Conservation (phyloP, 2,113 vertebrate genomes). For the mouse (Mus musculus) region DNA sequence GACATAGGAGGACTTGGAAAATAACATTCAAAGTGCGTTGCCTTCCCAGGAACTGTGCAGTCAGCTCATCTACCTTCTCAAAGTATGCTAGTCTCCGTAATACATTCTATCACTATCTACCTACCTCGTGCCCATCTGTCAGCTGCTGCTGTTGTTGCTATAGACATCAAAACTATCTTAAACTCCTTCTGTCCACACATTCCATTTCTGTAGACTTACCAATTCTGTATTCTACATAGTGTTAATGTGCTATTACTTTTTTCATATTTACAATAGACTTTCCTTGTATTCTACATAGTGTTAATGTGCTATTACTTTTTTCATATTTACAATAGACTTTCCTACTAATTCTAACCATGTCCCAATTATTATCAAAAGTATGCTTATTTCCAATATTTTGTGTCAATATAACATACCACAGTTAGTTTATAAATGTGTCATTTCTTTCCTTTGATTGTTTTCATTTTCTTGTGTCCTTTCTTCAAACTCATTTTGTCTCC, state of each 20-base stretch:
- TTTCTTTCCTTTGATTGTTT: background rate
- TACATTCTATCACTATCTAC: background rate
- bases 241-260: background rate
- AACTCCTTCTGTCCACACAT: background rate
- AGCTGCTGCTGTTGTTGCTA: background rate
- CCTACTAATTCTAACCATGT: background rate
- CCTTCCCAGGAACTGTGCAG: background rate
- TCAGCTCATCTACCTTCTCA: background rate
- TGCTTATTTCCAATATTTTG: background rate
- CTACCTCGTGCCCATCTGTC: background rate
- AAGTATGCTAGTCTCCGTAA: background rate
- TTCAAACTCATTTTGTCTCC: background rate
- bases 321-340: background rate
- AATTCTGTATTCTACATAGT: background rate
- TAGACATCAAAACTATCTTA: background rate
- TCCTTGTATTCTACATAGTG: background rate
- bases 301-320: background rate
- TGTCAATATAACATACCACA: background rate
- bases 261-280: background rate
- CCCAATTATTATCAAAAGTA: background rate
- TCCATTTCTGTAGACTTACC: background rate
- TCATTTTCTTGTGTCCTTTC: background rate
- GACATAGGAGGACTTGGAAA: background rate
- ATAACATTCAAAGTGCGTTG: background rate
- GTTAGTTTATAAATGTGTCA: background rate